Percentiles rank a stretch among this genome's conserved stretches.
Conservation (phyloP, 2,113 vertebrate genomes). For the Etia nguti region DNA sequence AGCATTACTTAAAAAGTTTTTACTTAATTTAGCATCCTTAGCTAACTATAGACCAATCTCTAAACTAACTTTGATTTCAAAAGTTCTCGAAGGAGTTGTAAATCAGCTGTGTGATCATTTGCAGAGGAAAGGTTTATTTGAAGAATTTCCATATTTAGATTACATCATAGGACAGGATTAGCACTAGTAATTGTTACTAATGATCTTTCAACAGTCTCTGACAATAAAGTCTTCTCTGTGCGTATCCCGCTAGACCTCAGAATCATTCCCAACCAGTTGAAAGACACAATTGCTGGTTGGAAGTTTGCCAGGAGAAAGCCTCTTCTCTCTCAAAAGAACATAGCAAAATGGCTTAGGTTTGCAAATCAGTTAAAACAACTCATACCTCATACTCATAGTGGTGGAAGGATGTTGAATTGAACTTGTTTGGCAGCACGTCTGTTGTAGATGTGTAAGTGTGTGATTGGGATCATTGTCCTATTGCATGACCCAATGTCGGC, state of each 20-base stretch:
- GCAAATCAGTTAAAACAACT: not conserved
- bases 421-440: not conserved
- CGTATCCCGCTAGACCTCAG: not conserved
- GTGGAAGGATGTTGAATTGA: not conserved
- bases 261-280: not conserved
- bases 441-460: not conserved
- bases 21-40: not conserved
- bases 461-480: not conserved
- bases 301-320: not conserved
- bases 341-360: not conserved
- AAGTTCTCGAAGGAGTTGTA: not conserved
- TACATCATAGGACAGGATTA: not conserved
- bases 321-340: not conserved
- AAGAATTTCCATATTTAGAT: not conserved
- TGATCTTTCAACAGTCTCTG: not conserved
- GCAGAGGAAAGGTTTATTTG: not conserved
- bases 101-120: not conserved
- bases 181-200: not conserved
- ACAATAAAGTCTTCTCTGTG: not conserved
- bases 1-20: not conserved
- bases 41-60: not conserved
- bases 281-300: not conserved
- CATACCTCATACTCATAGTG: not conserved
- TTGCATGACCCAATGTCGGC: not conserved
- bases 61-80: not conserved